These are phyloP conservation scores for Ruditapes philippinarum DNA, from an alignment of 1,140 invertebrate species.

Conservation along the genomic window DNA sequence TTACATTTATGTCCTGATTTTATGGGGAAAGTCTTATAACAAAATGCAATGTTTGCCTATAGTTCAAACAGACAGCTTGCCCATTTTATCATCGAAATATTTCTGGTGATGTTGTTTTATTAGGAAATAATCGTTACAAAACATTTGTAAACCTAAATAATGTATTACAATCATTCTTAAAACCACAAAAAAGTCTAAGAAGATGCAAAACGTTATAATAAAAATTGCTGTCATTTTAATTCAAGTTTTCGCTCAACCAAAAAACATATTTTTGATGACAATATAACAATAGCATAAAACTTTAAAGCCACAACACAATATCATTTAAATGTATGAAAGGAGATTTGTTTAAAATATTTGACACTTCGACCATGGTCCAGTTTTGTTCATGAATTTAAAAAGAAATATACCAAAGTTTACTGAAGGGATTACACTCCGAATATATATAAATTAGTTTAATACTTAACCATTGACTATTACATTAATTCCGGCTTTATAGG, in stretches of 20 bases:
- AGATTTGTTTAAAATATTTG: not conserved
- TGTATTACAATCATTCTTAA: not conserved
- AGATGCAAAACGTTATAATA: not conserved
- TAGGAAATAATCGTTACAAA: not conserved
- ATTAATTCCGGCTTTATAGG: not conserved
- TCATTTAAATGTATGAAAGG: not conserved
- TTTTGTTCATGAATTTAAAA: not conserved
- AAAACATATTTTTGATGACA: not conserved
- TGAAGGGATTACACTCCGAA: not conserved
- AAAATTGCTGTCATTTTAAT: not conserved
- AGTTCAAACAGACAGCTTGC: not conserved
- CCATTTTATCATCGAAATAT: not conserved
- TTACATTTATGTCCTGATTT: not conserved
- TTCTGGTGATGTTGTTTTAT: not conserved
- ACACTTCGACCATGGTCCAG: constrained; percentile 12
- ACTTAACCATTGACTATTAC: not conserved
- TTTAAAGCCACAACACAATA: not conserved
- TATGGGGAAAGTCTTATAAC: not conserved
- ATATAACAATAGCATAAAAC: not conserved
- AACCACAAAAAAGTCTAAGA: not conserved
- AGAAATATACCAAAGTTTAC: constrained; percentile 21
- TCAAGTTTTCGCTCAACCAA: not conserved
- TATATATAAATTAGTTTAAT: not conserved
- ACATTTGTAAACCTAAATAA: not conserved
- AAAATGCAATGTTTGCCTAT: not conserved